A percentile compares a stretch with the other conserved stretches of the same genome.
Evolutionary conservation across 2,888 invertebrate species (phyloP).

Genomic region (Bombylius major): DNA sequence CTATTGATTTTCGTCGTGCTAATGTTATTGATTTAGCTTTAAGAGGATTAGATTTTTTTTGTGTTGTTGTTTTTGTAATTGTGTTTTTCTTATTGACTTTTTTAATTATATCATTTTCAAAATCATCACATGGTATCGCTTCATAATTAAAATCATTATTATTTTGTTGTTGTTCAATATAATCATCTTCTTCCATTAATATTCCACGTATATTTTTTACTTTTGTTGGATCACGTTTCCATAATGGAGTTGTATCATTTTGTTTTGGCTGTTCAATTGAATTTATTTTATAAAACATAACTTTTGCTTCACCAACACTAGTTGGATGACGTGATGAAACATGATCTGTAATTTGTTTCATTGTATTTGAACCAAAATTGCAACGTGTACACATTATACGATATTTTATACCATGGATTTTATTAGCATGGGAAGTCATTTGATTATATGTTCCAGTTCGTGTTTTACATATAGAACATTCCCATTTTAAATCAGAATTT

Average conservation of each 20-base stretch:
- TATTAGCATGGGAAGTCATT: constrained; percentile 17
- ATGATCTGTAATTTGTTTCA: constrained; percentile 47
- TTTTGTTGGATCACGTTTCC: constrained; percentile 42
- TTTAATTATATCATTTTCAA: no score
- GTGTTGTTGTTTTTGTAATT: no score
- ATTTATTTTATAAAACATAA: constrained; percentile 6
- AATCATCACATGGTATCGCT: no score
- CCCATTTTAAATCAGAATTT: constrained; percentile 12
- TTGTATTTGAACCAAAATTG: constrained; percentile 41
- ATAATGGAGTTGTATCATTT: constrained; percentile 36
- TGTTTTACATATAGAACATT: constrained; percentile 20
- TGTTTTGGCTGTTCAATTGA: background rate
- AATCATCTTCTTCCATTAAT: constrained; percentile 41
- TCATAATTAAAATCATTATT: background rate
- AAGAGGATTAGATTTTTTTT: no score
- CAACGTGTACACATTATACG: constrained; percentile 64
- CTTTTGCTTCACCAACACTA: constrained; percentile 15
- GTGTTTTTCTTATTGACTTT: no score
- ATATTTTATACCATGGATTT: constrained; percentile 47
- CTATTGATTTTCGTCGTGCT: no score
- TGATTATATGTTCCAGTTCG: constrained; percentile 15
- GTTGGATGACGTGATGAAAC: constrained; percentile 45
- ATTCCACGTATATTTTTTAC: constrained; percentile 49
- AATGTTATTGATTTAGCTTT: no score
- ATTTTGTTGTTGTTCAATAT: background rate